Conservation (phyloP, 2,888 invertebrate genomes). For the Pachymerium ferrugineum region DNA sequence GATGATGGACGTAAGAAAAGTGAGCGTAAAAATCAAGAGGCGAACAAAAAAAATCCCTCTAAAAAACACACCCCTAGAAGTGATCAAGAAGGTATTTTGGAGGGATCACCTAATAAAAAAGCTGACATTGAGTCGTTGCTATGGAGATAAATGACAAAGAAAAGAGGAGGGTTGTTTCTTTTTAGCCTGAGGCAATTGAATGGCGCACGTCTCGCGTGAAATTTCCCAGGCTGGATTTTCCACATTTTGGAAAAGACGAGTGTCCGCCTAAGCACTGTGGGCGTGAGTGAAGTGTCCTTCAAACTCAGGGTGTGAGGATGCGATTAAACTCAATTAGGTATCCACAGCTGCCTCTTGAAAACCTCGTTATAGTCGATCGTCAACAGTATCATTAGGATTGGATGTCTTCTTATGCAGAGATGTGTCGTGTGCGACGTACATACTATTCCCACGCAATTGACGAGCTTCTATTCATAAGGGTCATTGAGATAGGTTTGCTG, state of each 20-base stretch:
- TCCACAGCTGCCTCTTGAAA: background rate
- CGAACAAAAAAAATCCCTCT: too few relatives aligned
- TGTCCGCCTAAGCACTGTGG: background rate
- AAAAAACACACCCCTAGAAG: background rate
- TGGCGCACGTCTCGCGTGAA: background rate
- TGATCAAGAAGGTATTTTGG: background rate
- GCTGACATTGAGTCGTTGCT: background rate
- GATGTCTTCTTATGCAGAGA: too few relatives aligned
- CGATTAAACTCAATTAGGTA: background rate
- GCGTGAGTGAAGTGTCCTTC: background rate
- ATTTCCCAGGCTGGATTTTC: background rate
- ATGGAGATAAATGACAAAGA: background rate
- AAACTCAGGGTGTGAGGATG: background rate
- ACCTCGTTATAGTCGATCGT: background rate
- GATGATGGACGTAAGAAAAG: too few relatives aligned
- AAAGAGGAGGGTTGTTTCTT: slow-evolving; percentile 2
- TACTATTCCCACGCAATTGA: background rate
- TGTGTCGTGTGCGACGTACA: too few relatives aligned
- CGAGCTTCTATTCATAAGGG: too few relatives aligned
- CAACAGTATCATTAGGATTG: background rate
- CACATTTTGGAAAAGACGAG: background rate
- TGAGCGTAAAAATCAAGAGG: background rate
- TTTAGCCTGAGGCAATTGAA: background rate
- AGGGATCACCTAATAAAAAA: background rate
- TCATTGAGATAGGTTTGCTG: too few relatives aligned